Base-by-base conservation (phyloP, 2,113 vertebrate species). In the Ivindomyrus marchei region DNA sequence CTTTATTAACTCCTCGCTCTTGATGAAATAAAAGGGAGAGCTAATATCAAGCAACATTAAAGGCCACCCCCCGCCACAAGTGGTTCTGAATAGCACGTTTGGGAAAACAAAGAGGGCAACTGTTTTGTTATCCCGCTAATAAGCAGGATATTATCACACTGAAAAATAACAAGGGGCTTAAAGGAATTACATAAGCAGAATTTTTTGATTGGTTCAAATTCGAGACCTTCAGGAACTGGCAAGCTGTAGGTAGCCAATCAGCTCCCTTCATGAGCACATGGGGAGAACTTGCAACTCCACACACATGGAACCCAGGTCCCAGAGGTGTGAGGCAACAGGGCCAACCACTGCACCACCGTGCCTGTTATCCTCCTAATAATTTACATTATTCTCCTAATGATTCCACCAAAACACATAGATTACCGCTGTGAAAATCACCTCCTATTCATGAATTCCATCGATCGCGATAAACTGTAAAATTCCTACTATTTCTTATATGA, bases 21-120 rank as follows among this genome's bases (percentile, higher is more conserved):
- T 88, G 52, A 62, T 88, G 39, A 88, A 88, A 88, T 88, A 62
- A 88, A 62, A 62, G 87, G 21, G 58, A 88, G 9, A 9, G 39
- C 87, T 88, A 62, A 88, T 66, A 88, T 46, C 17, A 46, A 62
- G 56, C 36, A 88, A 39, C 87, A 88, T 88, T 88, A 88, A 66
- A 88, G 87, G 36, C 19, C 87, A 46, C 47, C 85, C 13, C 85
- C 46, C 3, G 15, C 24, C 45, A 86, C 19, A 86, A 50, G n/a
- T 47, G n/a, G 50, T 86, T 86, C n/a, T 50, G 45, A 49, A 50
- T 86, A 17, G 47, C 47, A 52, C 85, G 13, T 49, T 86, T 52
- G 85, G 50, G 85, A 87, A 53, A 87, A 36, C 85, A 52, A 31
- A 31, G 31, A 87, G 50, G 36, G 74, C 36, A 42, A 80, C 74